phyloP scores from a whole-genome alignment of 2,113 vertebrate species.

The Uria lomvia region DNA sequence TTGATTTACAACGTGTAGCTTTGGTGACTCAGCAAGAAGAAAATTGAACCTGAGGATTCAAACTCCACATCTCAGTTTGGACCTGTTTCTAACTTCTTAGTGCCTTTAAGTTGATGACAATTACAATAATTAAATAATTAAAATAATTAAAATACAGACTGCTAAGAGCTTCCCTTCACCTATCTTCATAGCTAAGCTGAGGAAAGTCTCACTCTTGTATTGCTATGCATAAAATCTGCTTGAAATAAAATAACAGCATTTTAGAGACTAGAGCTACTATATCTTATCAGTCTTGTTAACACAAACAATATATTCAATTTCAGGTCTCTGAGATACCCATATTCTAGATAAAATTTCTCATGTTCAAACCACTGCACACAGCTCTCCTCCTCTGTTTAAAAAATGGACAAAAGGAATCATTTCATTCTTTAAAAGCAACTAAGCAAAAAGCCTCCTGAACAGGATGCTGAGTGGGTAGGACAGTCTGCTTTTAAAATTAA shows the following conservation, averaged over 20 bases:
- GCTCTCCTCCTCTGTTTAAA: neutral
- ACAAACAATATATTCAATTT: neutral
- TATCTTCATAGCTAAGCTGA: neutral
- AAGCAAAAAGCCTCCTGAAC: neutral
- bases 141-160: neutral
- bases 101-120: neutral
- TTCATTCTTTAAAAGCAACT: neutral
- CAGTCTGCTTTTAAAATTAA: constrained; percentile 11
- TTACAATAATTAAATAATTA: neutral
- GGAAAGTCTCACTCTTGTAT: neutral
- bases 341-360: neutral
- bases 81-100: neutral
- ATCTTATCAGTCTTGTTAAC: neutral
- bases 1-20: neutral
- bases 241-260: neutral
- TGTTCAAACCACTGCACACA: neutral
- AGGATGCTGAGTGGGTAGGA: constrained; percentile 15
- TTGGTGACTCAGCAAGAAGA: neutral
- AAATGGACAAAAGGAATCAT: neutral
- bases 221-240: neutral
- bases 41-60: neutral
- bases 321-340: neutral
- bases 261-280: neutral
- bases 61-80: neutral
- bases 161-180: neutral